A percentile compares a stretch with the other conserved stretches of the same genome.
Conservation (phyloP, 2,888 invertebrate species). For the Arctia plantaginis region DNA sequence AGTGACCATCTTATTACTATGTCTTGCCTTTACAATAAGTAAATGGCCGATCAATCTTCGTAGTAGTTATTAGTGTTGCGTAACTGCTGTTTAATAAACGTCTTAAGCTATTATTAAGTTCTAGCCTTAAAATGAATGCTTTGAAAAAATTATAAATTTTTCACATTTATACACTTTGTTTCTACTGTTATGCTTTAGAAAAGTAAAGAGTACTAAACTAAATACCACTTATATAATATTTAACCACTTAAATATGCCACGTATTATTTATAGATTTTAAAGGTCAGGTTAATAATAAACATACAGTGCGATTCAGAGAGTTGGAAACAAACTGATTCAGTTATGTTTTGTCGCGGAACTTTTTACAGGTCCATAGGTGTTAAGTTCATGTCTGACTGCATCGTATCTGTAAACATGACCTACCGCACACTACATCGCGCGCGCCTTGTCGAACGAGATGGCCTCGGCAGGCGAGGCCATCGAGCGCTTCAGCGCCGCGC, state of each 20-base stretch:
- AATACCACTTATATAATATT: neutral
- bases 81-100: neutral
- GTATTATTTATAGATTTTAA: neutral
- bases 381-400: slow-evolving; percentile 21
- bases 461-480: slow-evolving; percentile 39
- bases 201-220: neutral
- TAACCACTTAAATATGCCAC: neutral
- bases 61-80: neutral
- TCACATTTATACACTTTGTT: neutral
- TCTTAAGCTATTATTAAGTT: neutral
- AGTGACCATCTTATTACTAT: neutral
- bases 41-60: neutral
- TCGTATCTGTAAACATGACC: slow-evolving; percentile 43
- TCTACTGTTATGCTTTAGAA: neutral
- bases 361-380: slow-evolving; percentile 10
- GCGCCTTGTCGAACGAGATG: slow-evolving; percentile 20
- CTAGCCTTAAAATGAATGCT: neutral
- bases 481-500: slow-evolving; percentile 4
- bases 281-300: neutral
- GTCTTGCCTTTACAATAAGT: neutral
- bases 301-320: neutral
- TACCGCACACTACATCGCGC: slow-evolving; percentile 41
- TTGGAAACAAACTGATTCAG: neutral
- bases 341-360: neutral
- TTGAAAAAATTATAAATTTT: neutral